Conservation (phyloP, 2,113 vertebrate species). For the Mesoclemmys tuberculata region DNA sequence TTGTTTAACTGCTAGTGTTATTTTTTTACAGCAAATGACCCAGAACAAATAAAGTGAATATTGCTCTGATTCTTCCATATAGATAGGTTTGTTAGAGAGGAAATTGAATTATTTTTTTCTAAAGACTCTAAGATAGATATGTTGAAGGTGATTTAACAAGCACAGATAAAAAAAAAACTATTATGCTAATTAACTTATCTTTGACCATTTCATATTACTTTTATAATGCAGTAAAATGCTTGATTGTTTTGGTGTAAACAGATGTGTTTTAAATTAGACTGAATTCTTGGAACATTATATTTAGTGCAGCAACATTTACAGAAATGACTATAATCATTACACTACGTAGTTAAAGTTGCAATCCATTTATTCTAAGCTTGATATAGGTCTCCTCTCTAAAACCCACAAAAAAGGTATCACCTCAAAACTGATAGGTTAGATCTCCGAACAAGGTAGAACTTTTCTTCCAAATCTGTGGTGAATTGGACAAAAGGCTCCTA, state of each 20-base stretch:
- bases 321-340: neutral
- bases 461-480: neutral
- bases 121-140: neutral
- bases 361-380: neutral
- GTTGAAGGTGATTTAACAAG: neutral
- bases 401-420: neutral
- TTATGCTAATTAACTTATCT: neutral
- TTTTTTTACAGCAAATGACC: neutral
- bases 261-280: neutral
- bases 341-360: neutral
- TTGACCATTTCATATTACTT: neutral
- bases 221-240: neutral
- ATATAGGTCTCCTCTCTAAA: neutral
- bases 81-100: neutral
- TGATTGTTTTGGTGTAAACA: neutral
- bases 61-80: neutral
- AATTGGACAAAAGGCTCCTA: neutral
- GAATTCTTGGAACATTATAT: neutral
- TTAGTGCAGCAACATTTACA: neutral
- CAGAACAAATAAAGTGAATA: neutral
- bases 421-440: neutral
- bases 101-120: neutral
- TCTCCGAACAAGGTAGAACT: neutral
- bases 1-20: neutral
- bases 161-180: neutral